Conservation (phyloP, 2,888 invertebrate species). For the Lycocerus yunnanus region DNA sequence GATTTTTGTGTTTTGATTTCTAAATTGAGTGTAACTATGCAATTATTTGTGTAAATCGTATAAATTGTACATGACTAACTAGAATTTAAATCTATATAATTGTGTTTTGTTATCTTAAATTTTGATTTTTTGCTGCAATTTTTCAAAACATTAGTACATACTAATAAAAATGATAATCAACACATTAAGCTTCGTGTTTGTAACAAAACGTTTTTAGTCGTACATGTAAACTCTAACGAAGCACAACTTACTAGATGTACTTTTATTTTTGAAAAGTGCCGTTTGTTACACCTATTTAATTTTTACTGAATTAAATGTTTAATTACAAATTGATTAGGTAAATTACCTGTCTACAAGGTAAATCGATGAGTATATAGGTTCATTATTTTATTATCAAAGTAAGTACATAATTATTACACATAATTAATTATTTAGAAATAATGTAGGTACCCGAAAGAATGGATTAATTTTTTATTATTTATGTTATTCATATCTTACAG, state of each 20-base stretch:
- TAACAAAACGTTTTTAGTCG: not conserved
- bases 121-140: not conserved
- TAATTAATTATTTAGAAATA: not conserved
- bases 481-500: not conserved
- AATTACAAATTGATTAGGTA: not conserved
- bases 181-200: not conserved
- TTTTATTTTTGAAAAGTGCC: not conserved
- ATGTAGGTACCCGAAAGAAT: not conserved
- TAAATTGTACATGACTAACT: too few relatives aligned
- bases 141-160: not conserved
- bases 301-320: not conserved
- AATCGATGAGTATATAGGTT: not conserved
- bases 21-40: too few relatives aligned
- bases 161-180: not conserved
- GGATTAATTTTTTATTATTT: not conserved
- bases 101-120: too few relatives aligned
- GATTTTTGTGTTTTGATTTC: too few relatives aligned
- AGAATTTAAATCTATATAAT: too few relatives aligned
- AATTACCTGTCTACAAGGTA: not conserved
- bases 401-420: not conserved
- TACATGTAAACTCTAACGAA: not conserved
- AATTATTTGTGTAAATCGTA: too few relatives aligned
- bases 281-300: too few relatives aligned
- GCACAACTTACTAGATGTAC: not conserved
- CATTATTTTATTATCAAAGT: not conserved